Percentiles rank a stretch among this genome's conserved stretches.
Conservation (phyloP, 2,797 vertebrate species). For the Stomatorhinus walkeri region DNA sequence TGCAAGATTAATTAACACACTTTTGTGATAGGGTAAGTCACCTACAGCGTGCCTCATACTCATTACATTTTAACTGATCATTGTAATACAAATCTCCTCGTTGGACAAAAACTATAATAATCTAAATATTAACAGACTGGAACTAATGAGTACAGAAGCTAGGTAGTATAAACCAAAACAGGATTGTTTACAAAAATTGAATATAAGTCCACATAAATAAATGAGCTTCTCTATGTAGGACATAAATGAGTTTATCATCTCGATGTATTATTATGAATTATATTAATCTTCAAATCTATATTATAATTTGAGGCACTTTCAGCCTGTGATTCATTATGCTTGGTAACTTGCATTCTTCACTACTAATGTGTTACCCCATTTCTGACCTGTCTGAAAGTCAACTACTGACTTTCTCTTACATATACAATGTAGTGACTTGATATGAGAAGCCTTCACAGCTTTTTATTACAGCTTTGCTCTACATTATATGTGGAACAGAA, state of each 20-base stretch:
- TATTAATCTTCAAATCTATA: not conserved
- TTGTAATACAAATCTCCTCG: not conserved
- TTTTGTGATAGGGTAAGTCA: not conserved
- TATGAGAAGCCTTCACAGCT: not conserved
- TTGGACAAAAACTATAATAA: not conserved
- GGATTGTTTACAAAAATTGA: not conserved
- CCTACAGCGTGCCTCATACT: not conserved
- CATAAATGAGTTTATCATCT: not conserved
- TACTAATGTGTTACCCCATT: not conserved
- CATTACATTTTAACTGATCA: not conserved
- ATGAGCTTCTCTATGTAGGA: not conserved
- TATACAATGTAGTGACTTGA: too few species aligned
- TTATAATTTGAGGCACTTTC: not conserved
- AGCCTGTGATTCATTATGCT: conserved; percentile 10
- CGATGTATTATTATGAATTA: not conserved
- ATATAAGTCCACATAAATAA: not conserved
- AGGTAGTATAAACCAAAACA: not conserved
- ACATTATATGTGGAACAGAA: not conserved
- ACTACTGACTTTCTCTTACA: conserved; percentile 40
- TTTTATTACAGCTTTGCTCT: not conserved
- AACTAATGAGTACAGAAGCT: not conserved
- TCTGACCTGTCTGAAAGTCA: too few species aligned
- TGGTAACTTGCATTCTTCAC: conserved; percentile 44
- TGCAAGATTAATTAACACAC: not conserved
- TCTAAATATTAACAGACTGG: not conserved